phyloP scores from a whole-genome alignment of 2,797 vertebrate species.

The Chrysocyon brachyurus region DNA sequence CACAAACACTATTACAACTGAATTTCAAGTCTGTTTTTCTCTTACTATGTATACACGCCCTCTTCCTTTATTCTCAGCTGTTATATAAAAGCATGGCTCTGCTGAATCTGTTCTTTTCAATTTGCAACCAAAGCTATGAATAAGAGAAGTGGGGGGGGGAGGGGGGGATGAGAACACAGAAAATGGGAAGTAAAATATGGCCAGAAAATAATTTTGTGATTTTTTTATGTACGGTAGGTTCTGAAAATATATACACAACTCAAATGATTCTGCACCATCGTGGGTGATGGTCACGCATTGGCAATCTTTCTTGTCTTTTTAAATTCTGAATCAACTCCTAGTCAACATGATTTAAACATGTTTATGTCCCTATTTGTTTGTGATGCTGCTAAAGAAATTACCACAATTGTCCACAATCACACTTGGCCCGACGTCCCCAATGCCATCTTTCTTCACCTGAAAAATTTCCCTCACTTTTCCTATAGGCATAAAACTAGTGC shows the following conservation, averaged over 20 bases:
- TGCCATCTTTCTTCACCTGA: background rate
- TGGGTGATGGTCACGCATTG: background rate
- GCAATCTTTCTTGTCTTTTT: background rate
- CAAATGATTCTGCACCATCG: background rate
- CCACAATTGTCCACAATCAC: background rate
- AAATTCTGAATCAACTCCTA: background rate
- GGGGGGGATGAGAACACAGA: background rate
- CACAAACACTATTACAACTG: background rate
- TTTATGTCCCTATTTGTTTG: background rate
- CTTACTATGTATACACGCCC: background rate
- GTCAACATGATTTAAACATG: background rate
- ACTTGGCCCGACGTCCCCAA: background rate
- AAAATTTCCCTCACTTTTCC: background rate
- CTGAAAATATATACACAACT: background rate
- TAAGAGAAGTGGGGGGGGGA: background rate
- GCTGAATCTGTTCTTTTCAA: background rate
- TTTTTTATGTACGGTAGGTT: background rate
- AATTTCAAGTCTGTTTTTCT: background rate
- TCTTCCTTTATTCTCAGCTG: background rate
- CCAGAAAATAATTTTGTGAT: background rate
- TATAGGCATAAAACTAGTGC: background rate
- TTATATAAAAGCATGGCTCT: background rate
- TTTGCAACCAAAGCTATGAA: constrained; percentile 17
- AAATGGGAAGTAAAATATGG: constrained; percentile 35
- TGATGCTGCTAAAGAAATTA: background rate